Percentiles rank a stretch among this genome's conserved stretches.
Conservation (phyloP, 2,797 vertebrate genomes). For the Chrysocyon brachyurus region DNA sequence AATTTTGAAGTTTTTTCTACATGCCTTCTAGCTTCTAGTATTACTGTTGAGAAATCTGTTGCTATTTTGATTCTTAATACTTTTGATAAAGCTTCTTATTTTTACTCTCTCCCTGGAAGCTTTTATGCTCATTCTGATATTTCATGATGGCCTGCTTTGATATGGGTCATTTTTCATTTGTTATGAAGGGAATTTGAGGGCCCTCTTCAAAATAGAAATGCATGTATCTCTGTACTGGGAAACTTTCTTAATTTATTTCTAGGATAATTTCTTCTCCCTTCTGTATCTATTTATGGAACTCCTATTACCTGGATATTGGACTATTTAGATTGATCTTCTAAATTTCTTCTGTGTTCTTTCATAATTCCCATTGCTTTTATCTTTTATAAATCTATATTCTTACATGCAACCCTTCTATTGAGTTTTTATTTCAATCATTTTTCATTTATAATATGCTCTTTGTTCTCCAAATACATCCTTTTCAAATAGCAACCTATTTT, state of each 20-base stretch:
- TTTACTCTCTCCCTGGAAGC: background rate
- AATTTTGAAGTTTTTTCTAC: background rate
- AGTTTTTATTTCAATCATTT: background rate
- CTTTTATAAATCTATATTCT: background rate
- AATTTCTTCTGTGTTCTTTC: background rate
- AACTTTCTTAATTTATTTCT: background rate
- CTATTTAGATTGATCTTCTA: background rate
- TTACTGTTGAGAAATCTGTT: background rate
- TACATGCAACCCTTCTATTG: background rate
- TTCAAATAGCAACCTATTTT: background rate
- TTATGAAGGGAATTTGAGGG: background rate
- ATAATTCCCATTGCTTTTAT: background rate
- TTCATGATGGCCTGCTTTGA: background rate
- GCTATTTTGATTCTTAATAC: background rate
- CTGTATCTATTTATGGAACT: slow-evolving; percentile 13
- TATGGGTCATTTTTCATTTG: slow-evolving; percentile 2
- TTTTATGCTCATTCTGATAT: background rate
- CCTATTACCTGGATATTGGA: background rate
- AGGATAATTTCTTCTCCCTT: background rate
- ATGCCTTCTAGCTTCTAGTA: background rate
- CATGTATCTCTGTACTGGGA: background rate
- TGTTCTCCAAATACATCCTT: background rate
- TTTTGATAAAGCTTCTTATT: background rate
- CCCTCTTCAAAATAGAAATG: background rate
- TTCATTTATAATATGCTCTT: background rate